Conservation (phyloP, 2,113 vertebrate species). For the Pteropus alecto region DNA sequence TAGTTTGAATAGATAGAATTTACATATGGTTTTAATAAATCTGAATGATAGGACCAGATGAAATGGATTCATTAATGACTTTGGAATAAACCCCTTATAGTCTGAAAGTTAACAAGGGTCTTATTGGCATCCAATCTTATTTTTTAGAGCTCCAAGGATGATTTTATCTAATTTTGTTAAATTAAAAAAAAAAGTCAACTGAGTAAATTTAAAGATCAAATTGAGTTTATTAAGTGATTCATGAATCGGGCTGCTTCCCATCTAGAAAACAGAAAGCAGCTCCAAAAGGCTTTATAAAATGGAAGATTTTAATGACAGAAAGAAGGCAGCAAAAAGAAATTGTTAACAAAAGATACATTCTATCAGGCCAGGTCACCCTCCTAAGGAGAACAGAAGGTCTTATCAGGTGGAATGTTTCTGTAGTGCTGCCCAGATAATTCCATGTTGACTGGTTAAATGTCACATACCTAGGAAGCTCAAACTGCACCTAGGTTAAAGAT, state of each 20-base stretch:
- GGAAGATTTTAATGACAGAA: background rate
- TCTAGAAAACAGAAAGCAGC: background rate
- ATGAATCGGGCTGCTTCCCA: background rate
- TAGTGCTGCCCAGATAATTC: background rate
- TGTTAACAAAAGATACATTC: background rate
- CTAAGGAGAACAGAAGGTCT: background rate
- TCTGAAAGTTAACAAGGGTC: conserved; percentile 25
- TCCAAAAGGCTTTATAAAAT: background rate
- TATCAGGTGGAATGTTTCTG: background rate
- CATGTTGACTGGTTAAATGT: background rate
- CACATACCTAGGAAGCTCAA: background rate
- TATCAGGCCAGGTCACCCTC: background rate
- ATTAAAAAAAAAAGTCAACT: background rate
- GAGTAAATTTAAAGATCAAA: background rate
- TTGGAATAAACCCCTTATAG: conserved; percentile 28
- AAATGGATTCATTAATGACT: conserved; percentile 43
- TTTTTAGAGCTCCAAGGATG: background rate
- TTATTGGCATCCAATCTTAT: background rate
- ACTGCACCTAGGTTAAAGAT: background rate
- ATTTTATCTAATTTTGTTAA: conserved; percentile 24
- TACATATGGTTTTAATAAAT: conserved; percentile 57
- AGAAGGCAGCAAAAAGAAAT: background rate
- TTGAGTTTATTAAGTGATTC: background rate
- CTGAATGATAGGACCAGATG: conserved; percentile 33
- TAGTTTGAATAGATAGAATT: conserved; percentile 51